These are phyloP conservation scores for Drosophila neocordata DNA, from an alignment of 1,140 invertebrate species.

Conservation along the genomic window DNA sequence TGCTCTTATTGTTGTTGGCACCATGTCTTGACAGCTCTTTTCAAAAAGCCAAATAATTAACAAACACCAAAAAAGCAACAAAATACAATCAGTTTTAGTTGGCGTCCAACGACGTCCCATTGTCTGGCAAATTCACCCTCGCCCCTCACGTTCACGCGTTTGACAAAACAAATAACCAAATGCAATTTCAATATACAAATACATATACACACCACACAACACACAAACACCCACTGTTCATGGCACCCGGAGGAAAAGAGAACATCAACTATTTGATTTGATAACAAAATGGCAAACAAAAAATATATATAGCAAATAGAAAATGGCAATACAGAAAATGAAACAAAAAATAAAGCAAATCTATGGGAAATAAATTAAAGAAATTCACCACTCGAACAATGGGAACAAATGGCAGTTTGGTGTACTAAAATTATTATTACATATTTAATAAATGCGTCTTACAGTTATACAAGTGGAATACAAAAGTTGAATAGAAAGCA, in stretches of 20 bases:
- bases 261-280: slow-evolving; percentile 59
- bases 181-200: slow-evolving; percentile 53
- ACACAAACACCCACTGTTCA: slow-evolving; percentile 15
- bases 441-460: too few species aligned
- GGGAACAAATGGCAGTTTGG: background rate
- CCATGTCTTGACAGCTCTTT: slow-evolving; percentile 65
- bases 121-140: slow-evolving; percentile 54
- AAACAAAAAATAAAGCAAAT: slow-evolving; percentile 26
- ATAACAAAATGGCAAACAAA: slow-evolving; percentile 59
- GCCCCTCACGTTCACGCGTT: slow-evolving; percentile 10
- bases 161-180: slow-evolving; percentile 60
- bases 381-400: slow-evolving; percentile 18
- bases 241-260: slow-evolving; percentile 1
- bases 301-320: background rate
- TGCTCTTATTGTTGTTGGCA: slow-evolving; percentile 38
- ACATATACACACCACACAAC: background rate
- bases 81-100: slow-evolving; percentile 28
- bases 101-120: slow-evolving; percentile 59
- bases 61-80: slow-evolving; percentile 33
- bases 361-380: slow-evolving; percentile 57
- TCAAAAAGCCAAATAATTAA: slow-evolving; percentile 67
- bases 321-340: slow-evolving; percentile 9
- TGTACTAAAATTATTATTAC: background rate
- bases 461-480: too few species aligned
- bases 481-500: too few species aligned